Base-by-base conservation (phyloP, 2,888 invertebrate genomes). In the Tyria jacobaeae region DNA sequence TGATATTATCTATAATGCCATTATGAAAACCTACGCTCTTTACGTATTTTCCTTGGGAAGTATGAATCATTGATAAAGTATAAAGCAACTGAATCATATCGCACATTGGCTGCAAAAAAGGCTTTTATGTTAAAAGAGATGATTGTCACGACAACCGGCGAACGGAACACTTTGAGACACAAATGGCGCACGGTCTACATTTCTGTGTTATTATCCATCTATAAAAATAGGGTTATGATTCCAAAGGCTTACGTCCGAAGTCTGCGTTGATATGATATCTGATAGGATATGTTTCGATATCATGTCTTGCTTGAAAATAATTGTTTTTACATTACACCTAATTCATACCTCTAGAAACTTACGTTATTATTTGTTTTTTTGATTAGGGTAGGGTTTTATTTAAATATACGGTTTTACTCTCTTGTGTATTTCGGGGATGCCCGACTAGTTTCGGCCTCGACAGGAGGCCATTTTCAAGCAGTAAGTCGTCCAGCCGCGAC, bases 81-180 rank as follows among this genome's bases (percentile, higher is more conserved):
- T 56, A 66, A 57, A 66, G 68, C 66, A 67, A 60, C 44, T 77
- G 78, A 77, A 60, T 76, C 75, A 75, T 51, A 57, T 48, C 55
- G 57, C 37, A 44, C 53, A 56, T 53, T 62, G 66, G 44, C 61
- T 68, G 60, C 69, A 66, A 70, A 76, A n/a, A 75, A 60, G 57
- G 63, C 51, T 53, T 72, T 65, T 74, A 51, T 58, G 58, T 57
- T 62, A 50, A 70, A 72, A 70, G 66, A 72, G 77, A 70, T 77
- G 66, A 66, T 76, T 75, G 77, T 74, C 71, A 66, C 57, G 64
- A 57, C 57, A 44, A 62, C 64, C 64, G 65, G 41, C 64, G 53
- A 17, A 66, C 68, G 74, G 66, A 68, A 73, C 59, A 59, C 64
- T 74, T 76, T 73, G 74, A 61, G 65, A 57, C 64, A 59, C 51